Percentiles rank a stretch among this genome's conserved stretches.
phyloP scores from a whole-genome alignment of 2,888 invertebrate genomes.

The Lasioglossum marginatum region DNA sequence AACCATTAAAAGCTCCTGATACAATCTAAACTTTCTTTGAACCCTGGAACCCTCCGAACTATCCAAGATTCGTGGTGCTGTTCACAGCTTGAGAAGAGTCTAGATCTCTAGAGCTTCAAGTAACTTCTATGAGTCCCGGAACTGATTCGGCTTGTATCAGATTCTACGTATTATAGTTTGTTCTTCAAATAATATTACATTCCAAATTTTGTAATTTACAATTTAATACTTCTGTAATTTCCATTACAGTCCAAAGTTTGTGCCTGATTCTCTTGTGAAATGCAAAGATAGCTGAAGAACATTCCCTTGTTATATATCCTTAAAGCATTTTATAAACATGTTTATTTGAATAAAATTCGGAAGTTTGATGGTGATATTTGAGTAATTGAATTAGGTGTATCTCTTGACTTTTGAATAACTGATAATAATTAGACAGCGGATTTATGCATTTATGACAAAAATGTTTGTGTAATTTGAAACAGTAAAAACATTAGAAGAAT shows the following conservation, averaged over 20 bases:
- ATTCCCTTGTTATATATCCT: not conserved
- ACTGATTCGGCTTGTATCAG: not conserved
- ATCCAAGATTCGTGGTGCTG: not conserved
- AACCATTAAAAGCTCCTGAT: not conserved
- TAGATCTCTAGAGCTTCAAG: not conserved
- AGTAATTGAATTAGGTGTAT: no score
- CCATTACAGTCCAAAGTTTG: not conserved
- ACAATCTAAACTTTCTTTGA: conserved; percentile 11
- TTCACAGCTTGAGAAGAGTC: not conserved
- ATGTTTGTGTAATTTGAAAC: no score
- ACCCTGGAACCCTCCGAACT: not conserved
- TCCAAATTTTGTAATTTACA: no score
- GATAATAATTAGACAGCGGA: no score
- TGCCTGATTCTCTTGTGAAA: not conserved
- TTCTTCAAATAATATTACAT: not conserved
- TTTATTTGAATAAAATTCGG: not conserved
- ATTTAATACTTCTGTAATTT: no score
- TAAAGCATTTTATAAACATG: not conserved
- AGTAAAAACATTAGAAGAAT: no score
- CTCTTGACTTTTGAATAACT: not conserved
- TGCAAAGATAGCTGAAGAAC: not conserved
- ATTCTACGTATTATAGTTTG: not conserved
- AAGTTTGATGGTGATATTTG: no score
- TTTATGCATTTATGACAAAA: no score
- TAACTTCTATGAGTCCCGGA: not conserved